Percentiles rank a stretch among this genome's conserved stretches.
These are phyloP conservation scores for Erythrolamprus reginae DNA, from an alignment of 2,113 vertebrate species.

Conservation along the genomic window DNA sequence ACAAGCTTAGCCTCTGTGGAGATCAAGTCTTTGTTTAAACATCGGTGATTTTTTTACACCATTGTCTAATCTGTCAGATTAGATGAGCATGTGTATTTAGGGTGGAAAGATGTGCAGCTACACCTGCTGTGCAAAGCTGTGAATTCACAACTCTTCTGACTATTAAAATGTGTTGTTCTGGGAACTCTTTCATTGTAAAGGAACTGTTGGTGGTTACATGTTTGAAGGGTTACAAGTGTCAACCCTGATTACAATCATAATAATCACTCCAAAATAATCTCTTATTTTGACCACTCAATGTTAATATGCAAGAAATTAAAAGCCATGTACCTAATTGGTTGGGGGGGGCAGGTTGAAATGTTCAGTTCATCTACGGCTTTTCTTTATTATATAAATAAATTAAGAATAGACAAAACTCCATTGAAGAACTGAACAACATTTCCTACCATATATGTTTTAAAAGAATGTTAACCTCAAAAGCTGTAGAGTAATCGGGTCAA, in stretches of 20 bases:
- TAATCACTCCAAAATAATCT: conserved; percentile 67
- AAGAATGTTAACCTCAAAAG: neutral
- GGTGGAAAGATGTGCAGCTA: conserved; percentile 83
- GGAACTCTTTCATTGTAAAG: conserved; percentile 78
- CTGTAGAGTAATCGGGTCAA: no score
- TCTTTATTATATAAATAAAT: neutral
- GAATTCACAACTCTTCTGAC: conserved; percentile 77
- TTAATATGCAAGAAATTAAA: conserved; percentile 55
- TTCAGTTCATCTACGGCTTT: conserved; percentile 27
- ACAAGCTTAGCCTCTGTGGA: conserved; percentile 66
- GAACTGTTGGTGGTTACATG: conserved; percentile 82
- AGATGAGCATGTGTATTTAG: conserved; percentile 87
- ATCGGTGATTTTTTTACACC: conserved; percentile 68
- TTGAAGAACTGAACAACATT: neutral
- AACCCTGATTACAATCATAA: conserved; percentile 82
- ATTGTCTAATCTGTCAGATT: conserved; percentile 88
- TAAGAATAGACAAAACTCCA: neutral
- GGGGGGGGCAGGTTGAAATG: conserved; percentile 8
- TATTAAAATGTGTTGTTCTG: conserved; percentile 77
- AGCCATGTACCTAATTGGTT: conserved; percentile 57
- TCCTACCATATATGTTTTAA: neutral
- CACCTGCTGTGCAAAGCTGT: conserved; percentile 90
- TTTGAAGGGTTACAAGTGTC: conserved; percentile 90
- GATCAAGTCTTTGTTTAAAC: conserved; percentile 78
- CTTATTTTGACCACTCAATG: conserved; percentile 61